Evolutionary conservation across 2,797 vertebrate genomes (phyloP).

Genomic region (Lepus oiostolus): DNA sequence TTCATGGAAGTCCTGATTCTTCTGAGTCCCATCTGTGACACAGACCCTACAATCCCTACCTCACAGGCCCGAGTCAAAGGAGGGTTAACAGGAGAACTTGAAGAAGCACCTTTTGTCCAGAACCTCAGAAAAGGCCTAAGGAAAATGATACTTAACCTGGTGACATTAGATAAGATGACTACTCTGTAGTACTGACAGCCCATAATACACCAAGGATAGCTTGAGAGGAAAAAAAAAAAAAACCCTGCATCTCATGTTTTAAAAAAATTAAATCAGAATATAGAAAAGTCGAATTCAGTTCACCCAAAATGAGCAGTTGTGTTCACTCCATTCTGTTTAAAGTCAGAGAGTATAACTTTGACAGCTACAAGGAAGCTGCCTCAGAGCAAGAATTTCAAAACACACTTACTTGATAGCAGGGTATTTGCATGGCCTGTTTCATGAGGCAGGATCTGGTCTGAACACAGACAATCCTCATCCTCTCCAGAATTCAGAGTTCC

Average conservation of each 20-base stretch:
- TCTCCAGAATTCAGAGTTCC: slow-evolving; percentile 14
- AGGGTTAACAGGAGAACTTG: neutral
- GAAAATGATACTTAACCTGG: slow-evolving; percentile 16
- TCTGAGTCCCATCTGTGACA: neutral
- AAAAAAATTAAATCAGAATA: slow-evolving; percentile 74
- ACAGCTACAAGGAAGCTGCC: slow-evolving; percentile 42
- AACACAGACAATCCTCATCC: neutral
- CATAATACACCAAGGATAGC: neutral
- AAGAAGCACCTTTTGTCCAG: neutral
- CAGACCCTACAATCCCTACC: neutral
- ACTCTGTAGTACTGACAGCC: neutral
- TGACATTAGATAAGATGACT: slow-evolving; percentile 7
- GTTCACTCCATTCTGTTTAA: slow-evolving; percentile 68
- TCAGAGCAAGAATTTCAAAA: slow-evolving; percentile 55
- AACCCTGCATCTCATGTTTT: neutral
- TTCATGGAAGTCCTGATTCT: neutral
- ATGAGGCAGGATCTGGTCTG: neutral
- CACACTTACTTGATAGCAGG: neutral
- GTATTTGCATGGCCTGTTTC: slow-evolving; percentile 23
- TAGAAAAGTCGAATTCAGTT: slow-evolving; percentile 66
- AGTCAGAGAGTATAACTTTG: slow-evolving; percentile 53
- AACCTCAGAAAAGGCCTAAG: neutral
- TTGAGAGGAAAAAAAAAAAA: neutral
- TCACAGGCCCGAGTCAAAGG: neutral
- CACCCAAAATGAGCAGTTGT: slow-evolving; percentile 59